Percentiles rank a stretch among this genome's conserved stretches.
phyloP scores from a whole-genome alignment of 2,797 vertebrate species.

The Cuniculus paca region DNA sequence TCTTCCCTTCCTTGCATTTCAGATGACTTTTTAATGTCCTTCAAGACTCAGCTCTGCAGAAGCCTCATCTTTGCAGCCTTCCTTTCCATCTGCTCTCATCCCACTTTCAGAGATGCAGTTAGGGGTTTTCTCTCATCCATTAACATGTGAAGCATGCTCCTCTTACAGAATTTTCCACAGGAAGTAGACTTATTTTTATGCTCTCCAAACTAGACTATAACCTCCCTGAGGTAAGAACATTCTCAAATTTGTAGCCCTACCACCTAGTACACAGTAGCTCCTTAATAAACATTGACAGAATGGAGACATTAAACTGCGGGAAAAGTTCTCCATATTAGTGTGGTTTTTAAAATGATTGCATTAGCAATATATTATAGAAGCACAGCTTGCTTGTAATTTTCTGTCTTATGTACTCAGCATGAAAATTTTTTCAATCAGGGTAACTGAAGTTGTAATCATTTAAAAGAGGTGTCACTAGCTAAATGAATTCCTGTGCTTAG shows the following conservation, averaged over 20 bases:
- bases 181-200: neutral
- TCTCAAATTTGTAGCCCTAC: neutral
- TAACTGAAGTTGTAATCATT: conserved; percentile 58
- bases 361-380: conserved; percentile 38
- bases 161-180: neutral
- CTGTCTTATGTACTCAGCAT: conserved; percentile 54
- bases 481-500: conserved; percentile 51
- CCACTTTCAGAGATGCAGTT: neutral
- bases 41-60: neutral
- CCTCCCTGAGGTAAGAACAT: neutral
- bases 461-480: conserved; percentile 53
- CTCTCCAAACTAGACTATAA: neutral
- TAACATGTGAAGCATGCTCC: neutral
- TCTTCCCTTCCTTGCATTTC: neutral
- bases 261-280: neutral
- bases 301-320: neutral
- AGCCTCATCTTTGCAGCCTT: neutral
- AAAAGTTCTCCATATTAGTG: neutral
- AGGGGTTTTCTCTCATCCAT: neutral
- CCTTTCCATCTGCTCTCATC: neutral
- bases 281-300: neutral
- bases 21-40: neutral
- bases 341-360: neutral
- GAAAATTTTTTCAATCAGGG: conserved; percentile 55
- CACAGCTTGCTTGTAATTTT: conserved; percentile 66